Percentiles rank a stretch among this genome's conserved stretches.
Evolutionary conservation across 1,140 invertebrate genomes (phyloP).

Genomic region (Aplysia californica): DNA sequence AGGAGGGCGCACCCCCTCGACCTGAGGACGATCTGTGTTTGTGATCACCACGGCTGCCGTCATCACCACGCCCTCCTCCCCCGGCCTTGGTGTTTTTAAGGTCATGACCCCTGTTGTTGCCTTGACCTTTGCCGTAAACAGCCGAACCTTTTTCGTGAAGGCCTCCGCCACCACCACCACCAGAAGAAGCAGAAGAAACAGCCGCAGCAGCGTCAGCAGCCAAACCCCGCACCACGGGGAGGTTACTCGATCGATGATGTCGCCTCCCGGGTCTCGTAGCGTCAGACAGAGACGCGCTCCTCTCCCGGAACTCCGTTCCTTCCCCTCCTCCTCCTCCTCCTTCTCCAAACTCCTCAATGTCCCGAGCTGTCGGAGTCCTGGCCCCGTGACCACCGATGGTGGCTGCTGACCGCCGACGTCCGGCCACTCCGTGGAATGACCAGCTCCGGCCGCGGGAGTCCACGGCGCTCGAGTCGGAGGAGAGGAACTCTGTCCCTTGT

Average conservation of each 20-base stretch:
- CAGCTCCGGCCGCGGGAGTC: slow-evolving; percentile 33
- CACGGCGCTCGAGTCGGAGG: neutral
- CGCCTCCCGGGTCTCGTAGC: neutral
- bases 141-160: neutral
- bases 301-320: neutral
- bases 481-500: neutral
- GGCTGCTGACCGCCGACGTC: neutral
- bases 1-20: neutral
- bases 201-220: neutral
- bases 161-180: neutral
- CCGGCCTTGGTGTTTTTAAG: neutral
- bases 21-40: neutral
- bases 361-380: neutral
- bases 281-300: slow-evolving; percentile 1
- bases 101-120: neutral
- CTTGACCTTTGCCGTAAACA: neutral
- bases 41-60: neutral
- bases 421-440: slow-evolving; percentile 33
- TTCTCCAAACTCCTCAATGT: neutral
- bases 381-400: neutral
- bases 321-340: slow-evolving; percentile 4
- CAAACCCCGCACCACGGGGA: too few species aligned
- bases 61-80: neutral
- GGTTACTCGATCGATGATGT: too few species aligned
- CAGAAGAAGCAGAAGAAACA: neutral